Evolutionary conservation across 2,888 invertebrate species (phyloP).

Genomic region (Platerodrilus igneus): DNA sequence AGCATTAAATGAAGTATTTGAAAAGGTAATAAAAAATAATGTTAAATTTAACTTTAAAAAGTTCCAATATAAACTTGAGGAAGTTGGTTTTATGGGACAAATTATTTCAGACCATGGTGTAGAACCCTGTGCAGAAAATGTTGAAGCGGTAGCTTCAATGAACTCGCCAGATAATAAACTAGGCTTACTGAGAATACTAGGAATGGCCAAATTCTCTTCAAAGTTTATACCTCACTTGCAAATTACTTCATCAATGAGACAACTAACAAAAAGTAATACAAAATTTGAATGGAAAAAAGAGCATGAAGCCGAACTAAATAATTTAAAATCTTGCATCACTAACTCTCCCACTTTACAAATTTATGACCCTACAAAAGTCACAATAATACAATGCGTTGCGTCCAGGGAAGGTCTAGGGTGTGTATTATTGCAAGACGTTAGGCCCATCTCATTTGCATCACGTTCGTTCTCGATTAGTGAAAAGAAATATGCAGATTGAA

Average conservation of each 20-base stretch:
- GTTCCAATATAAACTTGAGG: slow-evolving; percentile 2
- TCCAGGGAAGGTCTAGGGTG: slow-evolving; percentile 21
- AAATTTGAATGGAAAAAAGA: slow-evolving; percentile 14
- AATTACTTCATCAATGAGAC: slow-evolving; percentile 17
- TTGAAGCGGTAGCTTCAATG: slow-evolving; percentile 17
- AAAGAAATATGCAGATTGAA: too few relatives aligned
- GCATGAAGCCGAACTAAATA: slow-evolving; percentile 7
- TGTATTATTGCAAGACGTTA: slow-evolving; percentile 22
- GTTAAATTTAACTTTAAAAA: too few relatives aligned
- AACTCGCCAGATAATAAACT: slow-evolving; percentile 19
- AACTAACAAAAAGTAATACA: slow-evolving; percentile 18
- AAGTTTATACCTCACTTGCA: slow-evolving; percentile 24
- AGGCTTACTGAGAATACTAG: slow-evolving; percentile 21
- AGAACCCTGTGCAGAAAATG: slow-evolving; percentile 16
- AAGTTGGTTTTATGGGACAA: slow-evolving; percentile 19
- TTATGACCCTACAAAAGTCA: slow-evolving; percentile 18
- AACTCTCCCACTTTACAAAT: slow-evolving; percentile 21
- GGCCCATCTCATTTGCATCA: too few relatives aligned
- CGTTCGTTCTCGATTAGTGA: too few relatives aligned
- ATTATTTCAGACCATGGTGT: slow-evolving; percentile 17
- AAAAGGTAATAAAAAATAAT: neutral
- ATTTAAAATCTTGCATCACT: too few relatives aligned
- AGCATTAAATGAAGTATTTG: neutral
- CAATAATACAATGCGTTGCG: slow-evolving; percentile 19
- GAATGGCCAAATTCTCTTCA: slow-evolving; percentile 24